Conservation (phyloP, 1,140 invertebrate genomes). For the Apis florea region DNA sequence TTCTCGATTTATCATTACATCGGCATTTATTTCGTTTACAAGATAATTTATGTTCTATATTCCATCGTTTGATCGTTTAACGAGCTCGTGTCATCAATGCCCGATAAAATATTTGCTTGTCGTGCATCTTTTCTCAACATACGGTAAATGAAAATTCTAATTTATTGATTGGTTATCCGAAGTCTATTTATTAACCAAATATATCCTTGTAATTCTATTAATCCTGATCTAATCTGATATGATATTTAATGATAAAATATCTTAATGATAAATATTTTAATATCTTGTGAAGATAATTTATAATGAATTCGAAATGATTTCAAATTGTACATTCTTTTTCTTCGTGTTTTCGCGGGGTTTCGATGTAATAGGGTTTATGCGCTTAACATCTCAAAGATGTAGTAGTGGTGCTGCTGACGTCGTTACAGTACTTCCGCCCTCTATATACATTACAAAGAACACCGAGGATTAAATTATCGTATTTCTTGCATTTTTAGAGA, state of each 20-base stretch:
- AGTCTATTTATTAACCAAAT: not conserved
- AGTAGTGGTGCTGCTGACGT: slow-evolving; percentile 56
- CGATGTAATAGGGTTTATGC: slow-evolving; percentile 24
- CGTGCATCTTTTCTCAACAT: not conserved
- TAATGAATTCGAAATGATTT: not conserved
- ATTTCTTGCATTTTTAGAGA: slow-evolving; percentile 25
- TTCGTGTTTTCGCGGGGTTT: slow-evolving; percentile 12
- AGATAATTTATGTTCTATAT: not conserved
- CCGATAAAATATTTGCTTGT: slow-evolving; percentile 6
- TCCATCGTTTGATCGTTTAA: not conserved
- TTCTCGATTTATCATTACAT: not conserved
- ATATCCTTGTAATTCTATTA: not conserved
- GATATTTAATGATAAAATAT: too few relatives aligned
- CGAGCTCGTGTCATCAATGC: slow-evolving; percentile 20
- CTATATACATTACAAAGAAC: slow-evolving; percentile 39
- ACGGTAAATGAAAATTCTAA: slow-evolving; percentile 52
- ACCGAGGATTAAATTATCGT: slow-evolving; percentile 52
- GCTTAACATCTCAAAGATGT: slow-evolving; percentile 33
- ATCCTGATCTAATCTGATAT: not conserved
- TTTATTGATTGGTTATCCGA: slow-evolving; percentile 41
- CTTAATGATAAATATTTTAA: not conserved
- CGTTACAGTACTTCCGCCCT: slow-evolving; percentile 69
- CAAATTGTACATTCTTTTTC: not conserved
- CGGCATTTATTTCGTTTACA: not conserved
- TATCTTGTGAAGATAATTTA: not conserved